These are phyloP conservation scores for Manis pentadactyla DNA, from an alignment of 2,797 vertebrate species.

Conservation along the genomic window DNA sequence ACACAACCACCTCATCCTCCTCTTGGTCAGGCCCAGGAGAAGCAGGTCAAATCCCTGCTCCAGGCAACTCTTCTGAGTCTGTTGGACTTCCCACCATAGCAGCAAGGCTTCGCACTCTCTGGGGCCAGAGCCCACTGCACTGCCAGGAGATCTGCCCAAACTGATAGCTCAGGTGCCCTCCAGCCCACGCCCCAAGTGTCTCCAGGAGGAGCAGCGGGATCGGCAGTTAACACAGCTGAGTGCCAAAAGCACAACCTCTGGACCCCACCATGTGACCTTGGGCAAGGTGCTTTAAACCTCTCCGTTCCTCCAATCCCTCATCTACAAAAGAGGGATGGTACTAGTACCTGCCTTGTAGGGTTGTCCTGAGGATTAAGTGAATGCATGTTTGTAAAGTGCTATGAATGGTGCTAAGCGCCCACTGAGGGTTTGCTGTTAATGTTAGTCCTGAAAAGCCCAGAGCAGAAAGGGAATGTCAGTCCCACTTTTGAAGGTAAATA, in stretches of 20 bases:
- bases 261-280: background rate
- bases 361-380: background rate
- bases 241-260: background rate
- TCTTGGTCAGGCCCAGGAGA: background rate
- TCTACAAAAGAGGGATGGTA: background rate
- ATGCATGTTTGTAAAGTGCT: background rate
- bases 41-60: background rate
- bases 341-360: background rate
- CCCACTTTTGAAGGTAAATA: background rate
- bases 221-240: background rate
- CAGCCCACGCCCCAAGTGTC: background rate
- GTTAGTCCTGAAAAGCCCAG: background rate
- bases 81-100: rapidly evolving
- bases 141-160: background rate
- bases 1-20: background rate
- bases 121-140: background rate
- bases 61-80: background rate
- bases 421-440: background rate
- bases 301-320: background rate
- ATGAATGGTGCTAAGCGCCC: background rate
- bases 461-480: background rate
- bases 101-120: background rate
- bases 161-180: background rate
- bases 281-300: background rate
- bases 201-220: background rate